Evolutionary conservation across 2,113 vertebrate genomes (phyloP), one percentile per base, ranked within the genome.

Genomic region (Rostratula benghalensis): DNA sequence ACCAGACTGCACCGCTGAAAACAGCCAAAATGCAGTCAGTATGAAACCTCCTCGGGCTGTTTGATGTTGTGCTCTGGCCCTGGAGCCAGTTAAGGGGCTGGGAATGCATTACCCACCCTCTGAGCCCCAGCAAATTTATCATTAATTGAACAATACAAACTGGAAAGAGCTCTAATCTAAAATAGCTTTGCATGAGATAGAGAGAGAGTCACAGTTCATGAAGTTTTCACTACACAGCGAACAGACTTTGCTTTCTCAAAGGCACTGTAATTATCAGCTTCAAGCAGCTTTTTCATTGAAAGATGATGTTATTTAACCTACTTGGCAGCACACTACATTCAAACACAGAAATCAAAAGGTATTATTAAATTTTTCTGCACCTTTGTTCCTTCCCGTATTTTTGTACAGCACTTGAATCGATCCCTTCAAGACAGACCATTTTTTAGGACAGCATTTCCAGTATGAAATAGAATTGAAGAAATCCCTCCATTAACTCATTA

Each of bases 131-230:
- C 68, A 90, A 83, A 83, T 43, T 39, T 39, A 48, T 3, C 70
- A 95, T 63, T 77, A 83, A 37, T 23, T 35, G 79, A 91, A 95
- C 82, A 92, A 95, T 78, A 86, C 43, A 50, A 71, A 90, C 7
- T 81, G 71, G 46, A 88, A 84, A 57, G 68, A 73, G 78, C 50
- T 71, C 60, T 46, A 23, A 75, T 56, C 68, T 74, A 35, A 74
- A 90, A 74, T 21, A 77, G 50, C 46, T 90, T 35, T 79, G 45
- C 6, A 0, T 28, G 50, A 89, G 57, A 70, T 19, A 70, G n/a
- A 73, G 59, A 70, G 41, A 63, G 60, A 91, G 60, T 78, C 67
- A 17, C n/a, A 65, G 59, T 22, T 82, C 70, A 50, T 68, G 7
- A 89, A 76, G 10, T 43, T 50, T 65, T 56, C 59, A n/a, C 37